phyloP scores from a whole-genome alignment of 2,113 vertebrate species.

The Rhinolophus ferrumequinum region DNA sequence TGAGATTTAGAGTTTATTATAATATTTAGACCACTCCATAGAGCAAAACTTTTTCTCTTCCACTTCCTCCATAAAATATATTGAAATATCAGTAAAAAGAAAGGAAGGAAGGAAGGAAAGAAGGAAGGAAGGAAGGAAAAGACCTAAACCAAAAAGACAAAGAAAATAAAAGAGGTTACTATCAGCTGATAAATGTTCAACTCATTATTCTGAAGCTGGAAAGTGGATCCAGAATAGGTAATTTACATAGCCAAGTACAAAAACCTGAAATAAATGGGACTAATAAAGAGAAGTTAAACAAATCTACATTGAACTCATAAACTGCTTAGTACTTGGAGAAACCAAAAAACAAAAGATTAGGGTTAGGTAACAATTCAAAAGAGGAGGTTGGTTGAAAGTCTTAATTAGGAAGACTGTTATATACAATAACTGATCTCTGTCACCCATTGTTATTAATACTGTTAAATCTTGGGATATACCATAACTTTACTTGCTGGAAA shows the following conservation, averaged over 20 bases:
- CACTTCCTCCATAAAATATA: not conserved
- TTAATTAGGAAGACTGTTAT: not conserved
- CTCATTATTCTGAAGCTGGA: not conserved
- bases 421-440: no score
- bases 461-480: not conserved
- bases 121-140: no score
- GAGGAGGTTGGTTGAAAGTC: not conserved
- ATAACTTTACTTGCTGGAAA: not conserved
- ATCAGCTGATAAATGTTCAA: not conserved
- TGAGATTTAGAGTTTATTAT: not conserved
- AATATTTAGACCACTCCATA: not conserved
- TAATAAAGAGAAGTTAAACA: not conserved
- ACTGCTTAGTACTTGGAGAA: not conserved
- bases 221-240: not conserved
- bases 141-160: not conserved
- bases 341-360: not conserved
- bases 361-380: not conserved
- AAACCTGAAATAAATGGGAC: not conserved
- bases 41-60: not conserved
- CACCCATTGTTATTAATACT: not conserved
- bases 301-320: not conserved
- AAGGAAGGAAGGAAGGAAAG: not conserved
- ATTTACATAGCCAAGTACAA: not conserved
- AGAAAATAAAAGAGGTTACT: not conserved
- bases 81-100: not conserved